Evolutionary conservation across 1,140 invertebrate genomes (phyloP), one percentile per base, ranked within the genome.

Genomic region (Tetragnatha versicolor): DNA sequence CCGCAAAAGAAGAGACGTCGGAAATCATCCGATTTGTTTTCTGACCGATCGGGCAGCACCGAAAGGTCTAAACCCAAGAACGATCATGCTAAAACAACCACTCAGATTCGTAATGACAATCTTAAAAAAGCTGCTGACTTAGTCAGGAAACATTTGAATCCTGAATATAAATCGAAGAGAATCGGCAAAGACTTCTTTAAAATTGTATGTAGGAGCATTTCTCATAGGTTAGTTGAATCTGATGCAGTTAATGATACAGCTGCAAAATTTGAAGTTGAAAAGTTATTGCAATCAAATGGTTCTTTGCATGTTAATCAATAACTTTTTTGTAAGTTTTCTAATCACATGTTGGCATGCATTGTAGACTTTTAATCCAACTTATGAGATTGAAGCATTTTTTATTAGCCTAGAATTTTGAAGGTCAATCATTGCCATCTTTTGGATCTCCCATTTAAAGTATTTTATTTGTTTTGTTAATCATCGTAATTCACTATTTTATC

Each of bases 121-220:
- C 63, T 81, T 42, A 75, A 81, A 61, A 79, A 27, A 37, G 80
- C 80, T 35, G 80, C 72, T 37, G 70, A 81, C 69, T 79, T 79
- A 42, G 75, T 81, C 4, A 31, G 77, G 20, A 72, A 81, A 35
- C 73, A 79, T 51, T 69, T 81, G 31, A 73, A 81, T 63, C 80
- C 80, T 9, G 60, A 75, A 49, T 81, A 81, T 35, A 72, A 79
- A 63, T 66, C 79, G 25, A 81, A 79, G 42, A 49, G 63, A 53
- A 77, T 81, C 12, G 69, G 60, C 55, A 81, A 79, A 81, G 80
- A 81, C 25, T 75, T 79, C n/a, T 81, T 79, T 53, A 81, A 81
- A 61, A 69, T 78, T 51, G 68, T 79, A 25, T 81, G 80, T 45
- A 51, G 72, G 9, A 81, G 61, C n/a, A 77, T 81, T 31, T 79